Evolutionary conservation across 1,140 invertebrate species (phyloP).

Genomic region (Leptinotarsa lineolata): DNA sequence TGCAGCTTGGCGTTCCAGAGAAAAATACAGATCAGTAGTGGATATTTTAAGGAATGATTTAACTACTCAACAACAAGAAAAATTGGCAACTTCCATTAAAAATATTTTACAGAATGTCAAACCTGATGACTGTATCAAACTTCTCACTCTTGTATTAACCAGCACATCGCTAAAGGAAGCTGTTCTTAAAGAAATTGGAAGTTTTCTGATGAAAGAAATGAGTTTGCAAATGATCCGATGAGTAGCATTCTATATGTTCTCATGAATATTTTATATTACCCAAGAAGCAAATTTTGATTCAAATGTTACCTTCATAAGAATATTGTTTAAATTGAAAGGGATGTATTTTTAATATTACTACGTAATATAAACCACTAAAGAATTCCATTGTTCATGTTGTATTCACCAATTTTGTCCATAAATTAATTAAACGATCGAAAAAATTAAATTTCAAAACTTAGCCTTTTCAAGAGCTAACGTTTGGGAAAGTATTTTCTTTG

Average conservation of each 20-base stretch:
- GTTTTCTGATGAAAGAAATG: conserved; percentile 42
- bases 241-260: not conserved
- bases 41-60: conserved; percentile 44
- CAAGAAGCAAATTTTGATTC: too few relatives aligned
- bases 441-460: too few relatives aligned
- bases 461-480: too few relatives aligned
- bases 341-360: too few relatives aligned
- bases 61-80: conserved; percentile 37
- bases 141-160: conserved; percentile 35
- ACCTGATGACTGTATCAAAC: conserved; percentile 30
- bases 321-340: too few relatives aligned
- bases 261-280: too few relatives aligned
- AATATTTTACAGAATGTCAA: conserved; percentile 32
- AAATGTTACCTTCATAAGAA: too few relatives aligned
- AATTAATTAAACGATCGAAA: too few relatives aligned
- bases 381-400: too few relatives aligned
- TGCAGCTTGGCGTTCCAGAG: conserved; percentile 25
- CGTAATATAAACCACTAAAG: too few relatives aligned
- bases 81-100: conserved; percentile 35
- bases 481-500: too few relatives aligned
- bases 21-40: conserved; percentile 45
- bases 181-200: conserved; percentile 36
- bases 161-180: conserved; percentile 34
- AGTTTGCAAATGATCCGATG: conserved; percentile 21
- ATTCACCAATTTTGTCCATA: too few relatives aligned